A percentile compares a stretch with the other conserved stretches of the same genome.
Evolutionary conservation across 2,888 invertebrate genomes (phyloP).

Genomic region (Drosophila hawaiiensis): DNA sequence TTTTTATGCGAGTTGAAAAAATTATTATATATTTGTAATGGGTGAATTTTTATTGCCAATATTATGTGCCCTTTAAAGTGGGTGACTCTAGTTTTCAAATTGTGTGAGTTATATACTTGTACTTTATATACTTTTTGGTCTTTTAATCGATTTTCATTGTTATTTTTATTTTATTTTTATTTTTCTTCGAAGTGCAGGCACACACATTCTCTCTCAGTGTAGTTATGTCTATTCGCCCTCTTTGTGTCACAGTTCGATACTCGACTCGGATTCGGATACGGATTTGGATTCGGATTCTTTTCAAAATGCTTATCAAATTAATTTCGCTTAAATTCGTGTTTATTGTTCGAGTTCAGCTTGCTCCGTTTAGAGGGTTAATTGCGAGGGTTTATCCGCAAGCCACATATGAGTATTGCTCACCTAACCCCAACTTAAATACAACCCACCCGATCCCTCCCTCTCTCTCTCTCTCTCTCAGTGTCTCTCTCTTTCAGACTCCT

Average conservation of each 20-base stretch:
- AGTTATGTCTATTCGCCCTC: neutral
- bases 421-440: neutral
- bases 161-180: neutral
- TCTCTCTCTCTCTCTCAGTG: neutral
- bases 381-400: constrained; percentile 57
- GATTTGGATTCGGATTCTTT: constrained; percentile 35
- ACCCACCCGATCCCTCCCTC: neutral
- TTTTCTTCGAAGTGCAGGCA: neutral
- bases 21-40: neutral
- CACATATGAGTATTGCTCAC: neutral
- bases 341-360: constrained; percentile 57
- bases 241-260: neutral
- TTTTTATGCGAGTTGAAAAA: neutral
- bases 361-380: constrained; percentile 68
- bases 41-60: neutral
- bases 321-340: constrained; percentile 75
- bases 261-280: constrained; percentile 16
- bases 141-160: neutral
- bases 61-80: accelerated
- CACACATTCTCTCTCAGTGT: neutral
- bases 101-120: neutral
- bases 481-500: neutral
- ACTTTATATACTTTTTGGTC: no score
- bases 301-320: constrained; percentile 78
- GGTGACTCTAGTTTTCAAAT: neutral